Conservation (phyloP, 2,113 vertebrate species). For the Cathartes aura region DNA sequence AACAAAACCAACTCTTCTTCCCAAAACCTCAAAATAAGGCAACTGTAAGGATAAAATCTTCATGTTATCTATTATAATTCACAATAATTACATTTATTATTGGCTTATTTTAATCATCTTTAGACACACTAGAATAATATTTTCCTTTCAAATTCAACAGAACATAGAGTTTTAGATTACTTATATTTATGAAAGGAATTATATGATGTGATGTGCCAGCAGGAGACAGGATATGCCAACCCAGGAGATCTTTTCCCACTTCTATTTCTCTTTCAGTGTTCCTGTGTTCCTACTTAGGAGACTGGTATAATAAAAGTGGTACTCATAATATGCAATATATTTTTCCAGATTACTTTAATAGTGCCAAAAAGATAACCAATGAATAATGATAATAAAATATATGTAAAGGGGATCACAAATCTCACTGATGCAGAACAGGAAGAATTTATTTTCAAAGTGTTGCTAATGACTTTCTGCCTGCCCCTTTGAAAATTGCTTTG, state of each 20-base stretch:
- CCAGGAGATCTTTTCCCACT: slow-evolving; percentile 21
- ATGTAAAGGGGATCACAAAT: slow-evolving; percentile 41
- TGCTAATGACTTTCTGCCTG: slow-evolving; percentile 43
- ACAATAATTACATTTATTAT: background rate
- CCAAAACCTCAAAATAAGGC: background rate
- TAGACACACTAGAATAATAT: background rate
- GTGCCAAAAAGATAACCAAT: slow-evolving; percentile 33
- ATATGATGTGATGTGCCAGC: background rate
- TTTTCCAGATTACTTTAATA: slow-evolving; percentile 37
- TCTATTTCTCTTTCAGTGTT: background rate
- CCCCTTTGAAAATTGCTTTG: slow-evolving; percentile 31
- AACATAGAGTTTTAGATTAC: background rate
- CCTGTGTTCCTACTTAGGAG: slow-evolving; percentile 33
- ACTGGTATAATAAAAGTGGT: background rate
- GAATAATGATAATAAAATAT: slow-evolving; percentile 37
- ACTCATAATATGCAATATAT: background rate
- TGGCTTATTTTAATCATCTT: background rate
- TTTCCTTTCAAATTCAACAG: background rate
- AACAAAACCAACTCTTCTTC: background rate
- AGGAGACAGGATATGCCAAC: slow-evolving; percentile 40
- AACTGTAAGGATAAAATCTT: background rate
- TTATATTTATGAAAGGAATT: slow-evolving; percentile 23
- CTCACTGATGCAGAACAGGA: slow-evolving; percentile 55
- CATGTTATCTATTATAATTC: background rate
- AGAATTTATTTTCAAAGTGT: slow-evolving; percentile 41